phyloP scores from a whole-genome alignment of 2,797 vertebrate genomes.

The Cichlasoma orientale region DNA sequence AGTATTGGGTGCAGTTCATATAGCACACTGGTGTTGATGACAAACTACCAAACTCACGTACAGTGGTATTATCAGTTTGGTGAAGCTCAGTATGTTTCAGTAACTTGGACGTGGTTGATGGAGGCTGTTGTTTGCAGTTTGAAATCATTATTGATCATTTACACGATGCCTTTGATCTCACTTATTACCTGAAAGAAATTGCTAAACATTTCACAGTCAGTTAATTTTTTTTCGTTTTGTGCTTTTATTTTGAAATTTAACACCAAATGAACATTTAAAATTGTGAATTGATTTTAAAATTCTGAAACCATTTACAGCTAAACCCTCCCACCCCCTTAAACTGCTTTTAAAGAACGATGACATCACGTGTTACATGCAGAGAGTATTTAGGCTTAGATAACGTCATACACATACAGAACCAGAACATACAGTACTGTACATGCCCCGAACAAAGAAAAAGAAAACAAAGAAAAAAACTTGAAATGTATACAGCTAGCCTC shows the following conservation, averaged over 20 bases:
- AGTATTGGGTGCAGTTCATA: neutral
- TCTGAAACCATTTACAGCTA: neutral
- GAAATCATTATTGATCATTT: neutral
- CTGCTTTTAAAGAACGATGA: neutral
- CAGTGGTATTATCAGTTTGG: neutral
- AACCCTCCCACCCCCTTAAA: neutral
- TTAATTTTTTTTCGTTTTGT: neutral
- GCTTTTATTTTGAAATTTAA: neutral
- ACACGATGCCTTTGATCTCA: neutral
- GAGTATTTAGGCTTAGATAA: neutral
- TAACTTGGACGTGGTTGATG: neutral
- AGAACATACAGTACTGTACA: too few relatives aligned
- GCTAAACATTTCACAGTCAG: neutral
- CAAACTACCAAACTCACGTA: neutral
- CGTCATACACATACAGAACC: neutral
- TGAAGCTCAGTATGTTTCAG: neutral
- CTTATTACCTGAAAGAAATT: neutral
- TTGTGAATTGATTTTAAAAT: neutral
- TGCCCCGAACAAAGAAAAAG: neutral
- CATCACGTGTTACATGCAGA: neutral
- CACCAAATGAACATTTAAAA: neutral
- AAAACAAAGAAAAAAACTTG: neutral
- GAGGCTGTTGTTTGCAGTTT: neutral
- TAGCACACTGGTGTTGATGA: neutral
- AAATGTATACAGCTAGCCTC: neutral